These are phyloP conservation scores for Cyanoramphus novaezelandiae DNA, from an alignment of 2,113 vertebrate species.

Conservation along the genomic window DNA sequence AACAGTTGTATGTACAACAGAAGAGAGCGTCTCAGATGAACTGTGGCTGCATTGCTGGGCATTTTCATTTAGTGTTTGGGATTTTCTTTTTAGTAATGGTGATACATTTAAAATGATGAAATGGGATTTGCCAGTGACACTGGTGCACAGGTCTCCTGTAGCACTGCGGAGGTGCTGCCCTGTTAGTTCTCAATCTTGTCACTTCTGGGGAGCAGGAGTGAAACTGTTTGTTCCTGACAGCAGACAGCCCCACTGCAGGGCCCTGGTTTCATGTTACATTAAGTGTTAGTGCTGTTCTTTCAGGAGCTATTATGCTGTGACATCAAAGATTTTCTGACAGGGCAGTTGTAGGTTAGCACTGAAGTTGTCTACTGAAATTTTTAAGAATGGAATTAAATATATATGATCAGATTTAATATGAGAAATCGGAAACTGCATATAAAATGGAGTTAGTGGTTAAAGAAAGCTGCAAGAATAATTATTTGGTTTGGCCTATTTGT, in stretches of 20 bases:
- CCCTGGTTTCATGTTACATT: conserved; percentile 83
- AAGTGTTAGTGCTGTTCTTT: conserved; percentile 82
- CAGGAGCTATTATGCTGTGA: conserved; percentile 81
- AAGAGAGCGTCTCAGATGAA: neutral
- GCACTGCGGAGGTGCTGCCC: conserved; percentile 54
- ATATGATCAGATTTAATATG: conserved; percentile 78
- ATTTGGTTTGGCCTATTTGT: conserved; percentile 66
- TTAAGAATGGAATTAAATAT: conserved; percentile 84
- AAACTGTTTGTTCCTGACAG: conserved; percentile 82
- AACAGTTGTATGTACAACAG: neutral
- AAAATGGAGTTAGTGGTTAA: conserved; percentile 63
- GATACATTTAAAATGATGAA: conserved; percentile 18
- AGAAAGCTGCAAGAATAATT: conserved; percentile 70
- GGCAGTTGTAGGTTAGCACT: conserved; percentile 77
- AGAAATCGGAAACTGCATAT: conserved; percentile 65
- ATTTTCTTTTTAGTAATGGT: neutral
- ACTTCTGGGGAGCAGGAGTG: conserved; percentile 73
- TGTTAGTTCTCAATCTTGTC: conserved; percentile 75
- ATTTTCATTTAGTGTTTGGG: neutral
- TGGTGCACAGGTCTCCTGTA: conserved; percentile 48
- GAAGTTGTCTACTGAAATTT: conserved; percentile 82
- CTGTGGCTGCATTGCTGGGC: neutral
- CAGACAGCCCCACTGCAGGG: conserved; percentile 77
- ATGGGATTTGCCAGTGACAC: conserved; percentile 12
- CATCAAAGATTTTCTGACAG: conserved; percentile 84